Base-by-base conservation (phyloP, 2,113 vertebrate genomes). In the Forbesichthys papilliferus region DNA sequence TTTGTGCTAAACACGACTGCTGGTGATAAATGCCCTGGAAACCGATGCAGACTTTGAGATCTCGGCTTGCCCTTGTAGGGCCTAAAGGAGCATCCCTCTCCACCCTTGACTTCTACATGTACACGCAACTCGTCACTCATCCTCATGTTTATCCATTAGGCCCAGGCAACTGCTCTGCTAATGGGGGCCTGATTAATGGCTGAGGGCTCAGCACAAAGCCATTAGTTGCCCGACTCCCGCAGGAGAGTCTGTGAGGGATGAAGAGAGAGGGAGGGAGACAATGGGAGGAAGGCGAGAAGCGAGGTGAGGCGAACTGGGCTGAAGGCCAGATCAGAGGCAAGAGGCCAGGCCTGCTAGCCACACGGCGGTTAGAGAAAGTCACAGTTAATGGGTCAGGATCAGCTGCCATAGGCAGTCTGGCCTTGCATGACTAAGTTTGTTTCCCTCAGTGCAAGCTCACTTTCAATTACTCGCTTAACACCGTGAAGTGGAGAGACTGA, bases 131-230 rank as follows among this genome's bases (percentile, higher is more conserved):
- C 36, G 36, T 42, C 33, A 64, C 74, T 69, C 53, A 47, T 72
- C 61, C 51, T 42, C 36, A 42, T 64, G 51, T 56, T 54, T 66
- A 68, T 80, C 79, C 77, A 85, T 90, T 88, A 85, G 78, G 56
- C 46, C 64, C 73, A 72, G 73, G 75, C 77, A 72, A 70, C 61
- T 57, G 66, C 65, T 81, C 16, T 64, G 75, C 81, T 85, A 89
- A 87, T 87, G 73, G 80, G 66, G 48, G 48, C 47, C 63, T 89
- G 87, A 89, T 87, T 83, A 85, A 89, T 84, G 83, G 58, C 36
- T 49, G 51, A 84, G 48, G 64, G 69, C 64, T 78, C 52, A 56
- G 75, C 76, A 77, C 53, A 73, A 76, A 74, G 75, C 77, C 83
- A 86, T 89, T 87, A 88, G 74, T 77, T 58, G 57, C 65, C 47